Evolutionary conservation across 2,888 invertebrate species (phyloP), one percentile per base, ranked within the genome.

Genomic region (Agrochola circellaris): DNA sequence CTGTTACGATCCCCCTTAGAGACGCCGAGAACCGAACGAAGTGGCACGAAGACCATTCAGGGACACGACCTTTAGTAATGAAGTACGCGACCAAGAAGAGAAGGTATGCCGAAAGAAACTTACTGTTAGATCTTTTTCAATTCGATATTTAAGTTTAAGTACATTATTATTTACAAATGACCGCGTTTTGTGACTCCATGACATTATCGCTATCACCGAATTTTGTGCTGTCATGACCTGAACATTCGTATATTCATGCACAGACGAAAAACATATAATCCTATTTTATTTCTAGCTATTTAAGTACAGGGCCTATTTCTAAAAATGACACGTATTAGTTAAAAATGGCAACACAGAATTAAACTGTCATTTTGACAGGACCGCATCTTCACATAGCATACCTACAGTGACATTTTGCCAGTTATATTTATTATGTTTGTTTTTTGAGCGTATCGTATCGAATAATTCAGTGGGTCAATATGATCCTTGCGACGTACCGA

Each of bases 401-500:
- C 30, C 30, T 34, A n/a, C 34, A 54, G 17, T 54, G 9, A 68
- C 4, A 34, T n/a, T 56, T 68, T 4, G 34, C 17, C 34, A 34
- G n/a, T 34, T 68, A 7, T 34, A 48, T 67, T 23, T 2, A 23
- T 30, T 8, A 20, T 45, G 45, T 56, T 54, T 34, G 17, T 56
- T 34, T 13, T 34, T 56, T 34, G 34, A 34, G 7, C 11, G 7
- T 68, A 58, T 23, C 15, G 17, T 34, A 20, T 38, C 9, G 23
- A n/a, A 42, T 77, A 45, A 75, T 48, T 34, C 34, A 20, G 42
- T 23, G 68, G 34, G 45, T 8, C 15, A 51, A 48, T 54, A 34
- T 26, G 65, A 13, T 64, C 38, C 6, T 62, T 82, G 45, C 1
- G 17, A 90, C 92, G 87, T 38, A 96, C 96, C 83, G 94, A 92